A percentile compares a stretch with the other conserved stretches of the same genome.
Conservation (phyloP, 2,113 vertebrate species). For the Ceyx melanurus region DNA sequence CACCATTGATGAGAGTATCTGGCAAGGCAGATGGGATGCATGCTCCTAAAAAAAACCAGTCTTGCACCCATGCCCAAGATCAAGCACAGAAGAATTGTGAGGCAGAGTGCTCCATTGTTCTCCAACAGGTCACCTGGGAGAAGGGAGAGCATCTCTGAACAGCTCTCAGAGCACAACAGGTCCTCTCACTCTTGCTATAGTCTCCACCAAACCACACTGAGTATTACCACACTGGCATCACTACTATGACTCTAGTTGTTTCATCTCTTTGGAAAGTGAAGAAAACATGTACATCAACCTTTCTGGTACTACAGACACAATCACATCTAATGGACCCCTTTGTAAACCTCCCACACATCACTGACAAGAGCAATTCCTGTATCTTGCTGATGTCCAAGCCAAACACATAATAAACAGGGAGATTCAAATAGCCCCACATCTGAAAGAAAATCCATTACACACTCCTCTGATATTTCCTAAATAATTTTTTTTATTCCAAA, state of each 20-base stretch:
- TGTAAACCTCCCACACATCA: not conserved
- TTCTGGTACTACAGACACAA: not conserved
- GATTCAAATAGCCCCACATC: not conserved
- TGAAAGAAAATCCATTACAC: not conserved
- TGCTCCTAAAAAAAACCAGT: not conserved
- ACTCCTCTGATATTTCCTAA: not conserved
- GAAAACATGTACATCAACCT: not conserved
- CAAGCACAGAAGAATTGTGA: not conserved
- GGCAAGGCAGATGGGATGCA: not conserved
- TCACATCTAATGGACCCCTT: not conserved
- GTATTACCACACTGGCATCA: not conserved
- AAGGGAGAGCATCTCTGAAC: not conserved
- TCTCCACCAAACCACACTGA: not conserved
- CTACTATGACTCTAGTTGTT: not conserved
- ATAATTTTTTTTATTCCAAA: not conserved
- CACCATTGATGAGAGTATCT: not conserved
- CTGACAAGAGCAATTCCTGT: not conserved
- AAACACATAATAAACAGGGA: not conserved
- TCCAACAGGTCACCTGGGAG: not conserved
- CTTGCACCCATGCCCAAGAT: not conserved
- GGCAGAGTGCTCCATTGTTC: not conserved
- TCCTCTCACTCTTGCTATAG: not conserved
- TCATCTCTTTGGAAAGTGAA: not conserved
- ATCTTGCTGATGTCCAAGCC: not conserved
- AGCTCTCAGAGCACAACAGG: not conserved